These are phyloP conservation scores for Lycopodina hypogea DNA, from an alignment of 37 sponge, comb jelly and placozoan genomes.

Conservation along the genomic window DNA sequence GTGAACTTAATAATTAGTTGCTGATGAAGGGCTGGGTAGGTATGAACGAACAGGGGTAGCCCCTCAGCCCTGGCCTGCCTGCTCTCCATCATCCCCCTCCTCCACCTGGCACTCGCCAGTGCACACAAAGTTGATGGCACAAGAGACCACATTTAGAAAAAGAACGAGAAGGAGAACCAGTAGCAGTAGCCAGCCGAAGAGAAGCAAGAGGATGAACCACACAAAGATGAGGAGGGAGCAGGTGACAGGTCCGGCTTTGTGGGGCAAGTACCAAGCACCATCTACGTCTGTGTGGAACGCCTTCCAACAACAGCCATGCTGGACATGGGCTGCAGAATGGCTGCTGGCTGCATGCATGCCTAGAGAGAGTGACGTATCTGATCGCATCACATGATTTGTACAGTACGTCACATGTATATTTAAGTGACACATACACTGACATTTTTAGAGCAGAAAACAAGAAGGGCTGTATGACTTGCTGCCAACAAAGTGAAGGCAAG, in stretches of 20 bases:
- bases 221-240: constrained; percentile 58
- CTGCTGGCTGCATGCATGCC: too few relatives aligned
- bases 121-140: constrained; percentile 48
- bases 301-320: constrained; percentile 54
- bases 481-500: too few relatives aligned
- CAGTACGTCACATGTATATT: too few relatives aligned
- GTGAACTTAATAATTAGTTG: too few relatives aligned
- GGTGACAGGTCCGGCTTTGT: constrained; percentile 63
- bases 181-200: constrained; percentile 65
- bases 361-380: too few relatives aligned
- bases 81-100: constrained; percentile 33
- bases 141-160: constrained; percentile 38
- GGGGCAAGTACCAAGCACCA: constrained; percentile 70
- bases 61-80: not conserved
- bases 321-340: not conserved
- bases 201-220: constrained; percentile 59
- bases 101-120: constrained; percentile 56
- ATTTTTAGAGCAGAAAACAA: too few relatives aligned
- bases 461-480: too few relatives aligned
- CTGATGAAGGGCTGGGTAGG: too few relatives aligned
- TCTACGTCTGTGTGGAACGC: constrained; percentile 61
- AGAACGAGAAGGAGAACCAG: constrained; percentile 44
- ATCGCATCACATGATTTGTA: too few relatives aligned
- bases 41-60: too few relatives aligned
- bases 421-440: too few relatives aligned